Conservation (phyloP, 2,113 vertebrate species). For the Forbesichthys agassizii region DNA sequence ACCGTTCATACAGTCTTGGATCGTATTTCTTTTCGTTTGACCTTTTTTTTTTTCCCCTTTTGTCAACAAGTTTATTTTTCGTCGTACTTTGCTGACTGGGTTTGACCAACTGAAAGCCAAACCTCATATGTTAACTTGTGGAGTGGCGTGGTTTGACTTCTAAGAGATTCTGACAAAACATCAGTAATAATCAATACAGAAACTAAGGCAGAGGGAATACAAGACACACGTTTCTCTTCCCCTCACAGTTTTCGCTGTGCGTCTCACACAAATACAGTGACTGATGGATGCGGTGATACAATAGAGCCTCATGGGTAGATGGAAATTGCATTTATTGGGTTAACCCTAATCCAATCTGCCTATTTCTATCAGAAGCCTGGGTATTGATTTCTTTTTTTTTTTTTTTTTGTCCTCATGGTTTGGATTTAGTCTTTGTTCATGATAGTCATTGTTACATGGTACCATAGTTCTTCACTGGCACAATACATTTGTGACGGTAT, state of each 20-base stretch:
- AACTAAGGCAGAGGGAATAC: slow-evolving; percentile 6
- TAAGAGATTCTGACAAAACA: slow-evolving; percentile 2
- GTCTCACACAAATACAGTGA: not conserved
- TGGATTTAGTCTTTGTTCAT: slow-evolving; percentile 21
- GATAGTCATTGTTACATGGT: slow-evolving; percentile 10
- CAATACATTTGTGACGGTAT: not conserved
- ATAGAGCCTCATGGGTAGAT: slow-evolving; percentile 26
- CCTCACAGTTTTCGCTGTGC: not conserved
- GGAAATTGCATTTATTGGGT: slow-evolving; percentile 55
- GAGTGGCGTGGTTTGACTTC: not conserved
- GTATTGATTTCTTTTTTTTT: slow-evolving; percentile 41
- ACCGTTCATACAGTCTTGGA: too few relatives aligned
- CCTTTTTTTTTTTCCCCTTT: too few relatives aligned
- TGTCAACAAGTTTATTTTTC: too few relatives aligned
- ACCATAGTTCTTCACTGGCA: not conserved
- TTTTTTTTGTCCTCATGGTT: slow-evolving; percentile 11
- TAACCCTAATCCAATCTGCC: slow-evolving; percentile 48
- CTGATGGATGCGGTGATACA: slow-evolving; percentile 30
- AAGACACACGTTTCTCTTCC: slow-evolving; percentile 6
- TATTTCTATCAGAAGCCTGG: slow-evolving; percentile 20
- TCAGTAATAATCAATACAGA: not conserved
- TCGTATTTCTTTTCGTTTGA: too few relatives aligned
- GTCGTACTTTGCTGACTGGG: not conserved
- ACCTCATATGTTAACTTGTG: not conserved
- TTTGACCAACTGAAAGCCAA: slow-evolving; percentile 3